A percentile compares a stretch with the other conserved stretches of the same genome.
Conservation (phyloP, 2,113 vertebrate genomes). For the Cynopterus brachyotis region DNA sequence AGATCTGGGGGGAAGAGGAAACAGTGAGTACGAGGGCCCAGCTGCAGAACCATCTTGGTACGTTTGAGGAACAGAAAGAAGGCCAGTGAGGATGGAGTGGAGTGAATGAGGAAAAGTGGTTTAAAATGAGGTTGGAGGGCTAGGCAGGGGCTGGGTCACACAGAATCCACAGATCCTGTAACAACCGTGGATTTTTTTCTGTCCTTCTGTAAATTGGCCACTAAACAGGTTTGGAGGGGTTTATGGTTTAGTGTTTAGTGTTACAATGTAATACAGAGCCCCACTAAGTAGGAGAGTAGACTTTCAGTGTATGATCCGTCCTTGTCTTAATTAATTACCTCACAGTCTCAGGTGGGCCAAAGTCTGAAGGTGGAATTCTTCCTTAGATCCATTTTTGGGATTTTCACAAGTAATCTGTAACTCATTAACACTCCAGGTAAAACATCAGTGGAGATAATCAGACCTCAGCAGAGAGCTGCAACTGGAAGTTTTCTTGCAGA, state of each 20-base stretch:
- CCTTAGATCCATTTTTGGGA: neutral
- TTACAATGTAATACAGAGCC: neutral
- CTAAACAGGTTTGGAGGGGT: neutral
- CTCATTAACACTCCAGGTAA: neutral
- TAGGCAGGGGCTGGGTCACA: too few relatives aligned
- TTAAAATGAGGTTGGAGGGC: neutral
- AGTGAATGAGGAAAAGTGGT: neutral
- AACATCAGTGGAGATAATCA: neutral
- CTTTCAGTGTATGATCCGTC: neutral
- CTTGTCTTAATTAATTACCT: neutral
- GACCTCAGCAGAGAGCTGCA: neutral
- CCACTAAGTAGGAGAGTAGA: neutral
- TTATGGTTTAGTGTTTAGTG: neutral
- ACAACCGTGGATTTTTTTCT: neutral
- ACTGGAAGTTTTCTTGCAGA: neutral
- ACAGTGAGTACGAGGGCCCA: neutral
- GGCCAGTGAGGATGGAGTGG: neutral
- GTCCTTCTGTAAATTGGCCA: neutral
- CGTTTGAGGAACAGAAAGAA: neutral
- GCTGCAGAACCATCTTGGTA: neutral
- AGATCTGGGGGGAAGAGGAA: neutral
- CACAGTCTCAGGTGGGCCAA: neutral
- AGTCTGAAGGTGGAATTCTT: conserved; percentile 3
- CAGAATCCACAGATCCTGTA: neutral
- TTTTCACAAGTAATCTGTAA: neutral